Conservation (phyloP, 2,888 invertebrate genomes). For the Eulithis prunata region DNA sequence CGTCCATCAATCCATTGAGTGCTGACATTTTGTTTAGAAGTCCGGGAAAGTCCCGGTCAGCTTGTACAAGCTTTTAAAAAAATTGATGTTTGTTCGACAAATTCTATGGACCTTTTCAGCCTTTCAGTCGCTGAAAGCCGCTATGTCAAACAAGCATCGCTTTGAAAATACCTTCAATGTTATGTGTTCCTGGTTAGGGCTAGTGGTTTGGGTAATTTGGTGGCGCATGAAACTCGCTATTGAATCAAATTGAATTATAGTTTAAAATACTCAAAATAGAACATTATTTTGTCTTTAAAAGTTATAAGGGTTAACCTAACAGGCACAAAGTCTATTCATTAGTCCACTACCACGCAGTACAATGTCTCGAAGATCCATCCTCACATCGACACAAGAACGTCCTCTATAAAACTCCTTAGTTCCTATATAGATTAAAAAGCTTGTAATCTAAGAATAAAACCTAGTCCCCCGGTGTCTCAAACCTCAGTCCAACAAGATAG, state of each 20-base stretch:
- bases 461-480: no score
- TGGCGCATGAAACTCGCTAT: background rate
- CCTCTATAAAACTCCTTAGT: no score
- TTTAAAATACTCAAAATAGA: no score
- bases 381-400: no score
- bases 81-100: conserved; percentile 21
- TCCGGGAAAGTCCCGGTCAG: conserved; percentile 1
- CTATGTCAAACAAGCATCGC: conserved; percentile 11
- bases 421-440: no score
- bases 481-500: conserved; percentile 25
- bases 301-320: no score
- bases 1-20: conserved; percentile 9
- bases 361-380: no score
- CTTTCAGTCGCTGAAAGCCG: conserved; percentile 14
- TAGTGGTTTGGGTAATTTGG: background rate
- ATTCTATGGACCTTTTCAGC: conserved; percentile 22
- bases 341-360: no score
- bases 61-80: conserved; percentile 9
- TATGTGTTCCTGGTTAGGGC: conserved; percentile 3
- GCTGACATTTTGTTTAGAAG: conserved; percentile 14
- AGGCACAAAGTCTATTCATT: no score
- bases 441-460: no score
- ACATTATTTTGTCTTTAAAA: no score
- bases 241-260: no score
- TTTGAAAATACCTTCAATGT: conserved; percentile 10